Base-by-base conservation (phyloP, 2,888 invertebrate species). In the Sipunculus nudus region DNA sequence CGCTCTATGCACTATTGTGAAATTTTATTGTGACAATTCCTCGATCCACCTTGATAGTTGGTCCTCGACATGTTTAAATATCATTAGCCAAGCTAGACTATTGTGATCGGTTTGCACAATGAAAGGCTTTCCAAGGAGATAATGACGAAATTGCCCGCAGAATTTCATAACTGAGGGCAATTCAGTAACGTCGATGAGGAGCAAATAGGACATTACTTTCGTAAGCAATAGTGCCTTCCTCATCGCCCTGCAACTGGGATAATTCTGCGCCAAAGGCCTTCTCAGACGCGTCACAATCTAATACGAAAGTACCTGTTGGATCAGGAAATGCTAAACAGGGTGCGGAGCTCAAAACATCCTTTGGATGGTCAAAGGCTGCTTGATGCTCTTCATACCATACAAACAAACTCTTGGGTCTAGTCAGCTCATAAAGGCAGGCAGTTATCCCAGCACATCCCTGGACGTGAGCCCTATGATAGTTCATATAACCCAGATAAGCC, bases 271-370 rank as follows among this genome's bases (percentile, higher is more conserved):
- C 48, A 8, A 48, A n/a, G 10, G 16, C 13, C 3, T 19, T 5
- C 13, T 31, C 6, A 16, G 48, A 48, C 31, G 48, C 32, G 19
- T 48, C 48, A 29, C 31, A 31, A 23, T 48, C 48, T 4, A 48
- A n/a, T n/a, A n/a, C n/a, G n/a, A n/a, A n/a, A n/a, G n/a, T n/a
- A n/a, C n/a, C n/a, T n/a, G n/a, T n/a, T n/a, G n/a, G n/a, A n/a
- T n/a, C n/a, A n/a, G n/a, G n/a, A n/a, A n/a, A n/a, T n/a, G n/a
- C n/a, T n/a, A n/a, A n/a, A n/a, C n/a, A n/a, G n/a, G n/a, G n/a
- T n/a, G n/a, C n/a, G n/a, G n/a, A n/a, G n/a, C n/a, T n/a, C n/a
- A n/a, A n/a, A n/a, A n/a, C n/a, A n/a, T n/a, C n/a, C n/a, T n/a
- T n/a, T n/a, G n/a, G n/a, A n/a, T n/a, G n/a, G n/a, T n/a, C n/a